Evolutionary conservation across 2,888 invertebrate species (phyloP).

Genomic region (Sminthurides aquaticus): DNA sequence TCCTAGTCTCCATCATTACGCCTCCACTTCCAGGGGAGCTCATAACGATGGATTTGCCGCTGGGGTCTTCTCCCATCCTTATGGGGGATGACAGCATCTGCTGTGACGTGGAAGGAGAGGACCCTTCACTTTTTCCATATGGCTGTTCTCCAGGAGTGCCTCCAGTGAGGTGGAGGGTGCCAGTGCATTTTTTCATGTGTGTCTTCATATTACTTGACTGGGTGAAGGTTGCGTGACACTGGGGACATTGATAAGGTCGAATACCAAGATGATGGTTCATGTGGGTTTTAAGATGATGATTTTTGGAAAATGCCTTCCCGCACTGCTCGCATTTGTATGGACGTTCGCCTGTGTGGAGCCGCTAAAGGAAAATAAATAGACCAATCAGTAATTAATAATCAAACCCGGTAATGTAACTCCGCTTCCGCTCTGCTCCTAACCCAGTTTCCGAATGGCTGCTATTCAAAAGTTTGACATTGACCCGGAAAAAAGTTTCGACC

Average conservation of each 20-base stretch:
- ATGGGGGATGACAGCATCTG: too few relatives aligned
- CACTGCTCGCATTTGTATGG: conserved; percentile 67
- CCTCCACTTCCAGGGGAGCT: background rate
- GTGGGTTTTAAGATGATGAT: conserved; percentile 43
- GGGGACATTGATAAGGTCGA: conserved; percentile 39
- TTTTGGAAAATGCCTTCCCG: conserved; percentile 64
- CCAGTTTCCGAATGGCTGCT: background rate
- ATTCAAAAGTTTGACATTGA: background rate
- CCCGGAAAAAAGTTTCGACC: too few relatives aligned
- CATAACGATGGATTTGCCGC: too few relatives aligned
- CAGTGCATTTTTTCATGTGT: conserved; percentile 66
- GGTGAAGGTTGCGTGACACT: conserved; percentile 59
- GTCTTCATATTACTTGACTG: conserved; percentile 83
- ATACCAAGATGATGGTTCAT: conserved; percentile 43
- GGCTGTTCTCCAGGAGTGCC: background rate
- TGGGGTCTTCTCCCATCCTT: too few relatives aligned
- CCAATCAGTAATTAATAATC: conserved; percentile 11
- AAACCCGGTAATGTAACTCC: too few relatives aligned
- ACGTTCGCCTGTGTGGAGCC: conserved; percentile 72
- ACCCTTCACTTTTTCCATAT: too few relatives aligned
- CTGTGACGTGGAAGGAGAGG: too few relatives aligned
- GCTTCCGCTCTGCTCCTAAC: too few relatives aligned
- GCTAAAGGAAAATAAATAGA: conserved; percentile 48
- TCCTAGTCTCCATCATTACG: background rate
- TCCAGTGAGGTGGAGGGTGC: conserved; percentile 5